Evolutionary conservation across 2,797 vertebrate genomes (phyloP).

Genomic region (Podarcis siculus): DNA sequence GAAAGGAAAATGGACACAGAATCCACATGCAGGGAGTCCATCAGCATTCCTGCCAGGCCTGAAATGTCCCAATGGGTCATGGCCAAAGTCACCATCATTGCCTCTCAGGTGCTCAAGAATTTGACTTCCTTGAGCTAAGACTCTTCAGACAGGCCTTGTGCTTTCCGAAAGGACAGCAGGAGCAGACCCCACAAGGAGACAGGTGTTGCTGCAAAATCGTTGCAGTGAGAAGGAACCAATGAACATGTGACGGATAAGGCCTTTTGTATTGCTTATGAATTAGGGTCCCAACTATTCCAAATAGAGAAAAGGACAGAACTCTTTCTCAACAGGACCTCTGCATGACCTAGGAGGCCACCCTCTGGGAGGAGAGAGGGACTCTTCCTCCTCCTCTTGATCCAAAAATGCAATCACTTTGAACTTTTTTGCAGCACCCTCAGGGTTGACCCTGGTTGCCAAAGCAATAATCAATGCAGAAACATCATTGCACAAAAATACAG

Average conservation of each 20-base stretch:
- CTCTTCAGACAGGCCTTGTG: not conserved
- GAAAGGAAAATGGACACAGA: no score
- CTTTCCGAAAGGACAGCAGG: not conserved
- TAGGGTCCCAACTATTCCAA: not conserved
- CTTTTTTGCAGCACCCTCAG: not conserved
- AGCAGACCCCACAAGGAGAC: not conserved
- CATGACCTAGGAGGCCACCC: not conserved
- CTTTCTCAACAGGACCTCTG: no score
- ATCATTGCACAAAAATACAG: not conserved
- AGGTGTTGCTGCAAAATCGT: accelerated
- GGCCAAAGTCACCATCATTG: not conserved
- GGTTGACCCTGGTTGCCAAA: no score
- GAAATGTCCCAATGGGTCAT: not conserved
- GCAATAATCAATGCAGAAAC: not conserved
- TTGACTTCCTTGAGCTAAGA: not conserved
- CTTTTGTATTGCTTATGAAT: not conserved
- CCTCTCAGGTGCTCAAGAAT: not conserved
- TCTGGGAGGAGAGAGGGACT: not conserved
- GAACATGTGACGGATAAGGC: not conserved
- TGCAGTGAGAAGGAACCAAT: no score
- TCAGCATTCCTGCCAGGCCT: no score
- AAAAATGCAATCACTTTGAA: not conserved
- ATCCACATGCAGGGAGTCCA: no score
- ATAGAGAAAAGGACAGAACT: not conserved
- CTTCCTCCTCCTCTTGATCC: not conserved